Evolutionary conservation across 2,113 vertebrate genomes (phyloP), one percentile per base, ranked within the genome.

Genomic region (Sylvilagus bachmani): DNA sequence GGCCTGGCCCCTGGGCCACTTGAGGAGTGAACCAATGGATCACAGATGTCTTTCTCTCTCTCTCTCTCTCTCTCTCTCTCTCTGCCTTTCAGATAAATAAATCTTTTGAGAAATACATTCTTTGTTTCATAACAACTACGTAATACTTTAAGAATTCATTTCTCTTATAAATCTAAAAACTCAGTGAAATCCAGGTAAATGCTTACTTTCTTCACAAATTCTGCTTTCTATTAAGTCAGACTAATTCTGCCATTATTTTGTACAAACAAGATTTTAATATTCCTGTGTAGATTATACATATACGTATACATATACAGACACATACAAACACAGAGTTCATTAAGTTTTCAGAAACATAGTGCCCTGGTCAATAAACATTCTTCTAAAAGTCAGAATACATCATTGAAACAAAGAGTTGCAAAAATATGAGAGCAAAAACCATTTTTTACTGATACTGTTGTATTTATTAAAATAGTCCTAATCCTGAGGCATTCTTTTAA

Each of bases 331-430:
- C 3, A 31, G 14, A 90, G 44, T 49, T 88, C 88, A 87, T 75
- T 82, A 90, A 74, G 25, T 33, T 82, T 55, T 86, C 84, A 81
- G 53, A 88, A 78, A 91, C 27, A 3, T 27, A 33, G 16, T 71
- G 5, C 3, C 5, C 6, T 61, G 2, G 24, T 73, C 36, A 85
- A 83, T 64, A n/a, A 81, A 92, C 44, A 38, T 49, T 87, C 61
- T 77, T 91, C 55, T 91, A 51, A 74, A 95, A 91, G 21, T 77
- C 71, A 25, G 24, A 93, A 67, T 66, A 71, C 33, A 85, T 53
- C 27, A 69, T 71, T 55, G 87, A n/a, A 67, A 84, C 51, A 83
- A 49, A 49, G 10, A 70, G 2, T 74, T 75, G 85, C 38, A 81
- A 67, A 95, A 81, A 77, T 86, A 53, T 38, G 24, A 36, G 12